Evolutionary conservation across 2,888 invertebrate species (phyloP), one percentile per base, ranked within the genome.

Genomic region (Dynastes tityus): DNA sequence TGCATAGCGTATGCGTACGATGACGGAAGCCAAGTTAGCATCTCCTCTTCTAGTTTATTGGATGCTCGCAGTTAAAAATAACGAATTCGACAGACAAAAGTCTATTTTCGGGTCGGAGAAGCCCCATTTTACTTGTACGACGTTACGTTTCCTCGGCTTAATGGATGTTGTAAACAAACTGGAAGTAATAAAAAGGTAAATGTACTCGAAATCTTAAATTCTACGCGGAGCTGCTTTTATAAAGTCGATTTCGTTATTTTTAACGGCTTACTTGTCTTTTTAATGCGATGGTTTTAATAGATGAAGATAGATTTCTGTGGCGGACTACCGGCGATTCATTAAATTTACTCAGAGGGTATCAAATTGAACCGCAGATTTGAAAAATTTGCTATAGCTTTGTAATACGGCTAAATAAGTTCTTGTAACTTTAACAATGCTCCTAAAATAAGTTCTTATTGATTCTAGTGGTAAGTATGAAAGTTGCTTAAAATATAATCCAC

Each of bases 11-110:
- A 45, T 9, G 6, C 8, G 5, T 45, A 45, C 11, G 9, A n/a
- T 16, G 22, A 55, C n/a, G n/a, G 16, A 55, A n/a, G 5, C 16
- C 55, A 6, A 22, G 55, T 22, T 16, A 55, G 13, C 2, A n/a
- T 55, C 55, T 55, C 55, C 11, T 63, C 32, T 63, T 32, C 6
- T 29, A 32, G 29, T 63, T 32, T 63, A 63, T 29, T 32, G 63
- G 29, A 63, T 11, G 29, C 63, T 27, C 8, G 32, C 29, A 63
- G 32, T 27, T 63, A 63, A 63, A 63, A 63, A 63, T 63, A 63
- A 63, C 63, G 22, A 29, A 63, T 63, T 63, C 63, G 63, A 63
- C 32, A 63, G 63, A 63, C 63, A 63, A 29, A 63, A 55, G 55
- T 55, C 55, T 55, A 55, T 55, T 55, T 55, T 22, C 16, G 8